A percentile compares a stretch with the other conserved stretches of the same genome.
phyloP scores from a whole-genome alignment of 2,797 vertebrate species.

The Lepus oiostolus region DNA sequence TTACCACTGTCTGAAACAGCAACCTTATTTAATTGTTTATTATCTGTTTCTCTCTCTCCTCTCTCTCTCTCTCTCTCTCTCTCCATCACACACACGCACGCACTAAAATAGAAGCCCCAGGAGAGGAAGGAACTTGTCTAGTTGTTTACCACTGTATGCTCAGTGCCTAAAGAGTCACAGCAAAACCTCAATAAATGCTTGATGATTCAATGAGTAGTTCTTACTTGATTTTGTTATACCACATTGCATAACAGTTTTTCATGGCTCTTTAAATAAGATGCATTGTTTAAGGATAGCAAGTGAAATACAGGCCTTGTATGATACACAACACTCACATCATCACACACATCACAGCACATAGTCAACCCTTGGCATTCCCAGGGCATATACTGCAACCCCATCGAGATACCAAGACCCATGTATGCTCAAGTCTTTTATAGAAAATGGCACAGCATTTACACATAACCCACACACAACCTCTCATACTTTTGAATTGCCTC shows the following conservation, averaged over 20 bases:
- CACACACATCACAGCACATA: not conserved
- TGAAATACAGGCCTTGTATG: not conserved
- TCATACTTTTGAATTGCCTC: too few relatives aligned
- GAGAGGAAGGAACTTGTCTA: not conserved
- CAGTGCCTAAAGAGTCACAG: not conserved
- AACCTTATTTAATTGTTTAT: not conserved
- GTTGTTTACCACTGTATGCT: not conserved
- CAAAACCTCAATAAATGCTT: not conserved
- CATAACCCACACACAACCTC: too few relatives aligned
- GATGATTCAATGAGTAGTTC: not conserved
- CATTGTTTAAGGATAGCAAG: not conserved
- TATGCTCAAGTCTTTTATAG: too few relatives aligned
- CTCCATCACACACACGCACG: not conserved
- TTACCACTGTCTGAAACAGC: not conserved
- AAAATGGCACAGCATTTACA: too few relatives aligned
- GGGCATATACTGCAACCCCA: too few relatives aligned
- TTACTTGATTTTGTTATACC: not conserved
- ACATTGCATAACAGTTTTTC: not conserved
- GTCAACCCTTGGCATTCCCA: too few relatives aligned
- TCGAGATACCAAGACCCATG: too few relatives aligned
- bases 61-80: not conserved
- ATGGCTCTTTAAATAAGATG: not conserved
- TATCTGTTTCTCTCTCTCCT: not conserved
- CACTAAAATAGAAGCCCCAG: not conserved
- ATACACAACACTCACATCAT: not conserved